A percentile compares a stretch with the other conserved stretches of the same genome.
Conservation (phyloP, 1,140 invertebrate species). For the Pemphigus obesinymphae region DNA sequence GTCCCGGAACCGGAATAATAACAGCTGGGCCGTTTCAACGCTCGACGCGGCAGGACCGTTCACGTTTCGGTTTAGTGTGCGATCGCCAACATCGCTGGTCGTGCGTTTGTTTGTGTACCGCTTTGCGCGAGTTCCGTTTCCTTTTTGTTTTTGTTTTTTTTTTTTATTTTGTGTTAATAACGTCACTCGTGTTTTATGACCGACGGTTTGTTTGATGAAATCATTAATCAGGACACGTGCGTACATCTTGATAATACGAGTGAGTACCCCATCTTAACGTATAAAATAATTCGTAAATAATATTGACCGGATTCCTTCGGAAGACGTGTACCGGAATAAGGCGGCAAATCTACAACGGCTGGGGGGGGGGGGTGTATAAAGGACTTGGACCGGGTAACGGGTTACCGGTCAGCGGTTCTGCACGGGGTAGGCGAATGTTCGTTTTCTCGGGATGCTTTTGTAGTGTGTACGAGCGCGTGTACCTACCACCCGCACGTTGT, state of each 20-base stretch:
- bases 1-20: not conserved
- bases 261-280: not conserved
- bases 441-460: not conserved
- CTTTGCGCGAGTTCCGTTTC: not conserved
- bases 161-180: not conserved
- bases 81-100: no score
- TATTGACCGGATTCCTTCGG: no score
- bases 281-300: no score
- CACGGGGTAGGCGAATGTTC: not conserved
- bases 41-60: not conserved
- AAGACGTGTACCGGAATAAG: no score
- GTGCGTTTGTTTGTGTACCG: not conserved
- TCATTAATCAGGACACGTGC: no score
- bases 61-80: constrained; percentile 1
- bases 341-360: not conserved
- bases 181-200: no score
- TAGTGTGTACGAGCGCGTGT: not conserved
- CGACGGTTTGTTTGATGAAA: no score
- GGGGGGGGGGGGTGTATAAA: not conserved
- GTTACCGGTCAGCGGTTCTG: not conserved
- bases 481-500: not conserved
- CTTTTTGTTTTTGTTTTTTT: not conserved
- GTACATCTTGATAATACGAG: not conserved
- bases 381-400: not conserved
- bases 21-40: not conserved